Evolutionary conservation across 2,113 vertebrate species (phyloP), one percentile per base, ranked within the genome.

Genomic region (Xerus inauris): DNA sequence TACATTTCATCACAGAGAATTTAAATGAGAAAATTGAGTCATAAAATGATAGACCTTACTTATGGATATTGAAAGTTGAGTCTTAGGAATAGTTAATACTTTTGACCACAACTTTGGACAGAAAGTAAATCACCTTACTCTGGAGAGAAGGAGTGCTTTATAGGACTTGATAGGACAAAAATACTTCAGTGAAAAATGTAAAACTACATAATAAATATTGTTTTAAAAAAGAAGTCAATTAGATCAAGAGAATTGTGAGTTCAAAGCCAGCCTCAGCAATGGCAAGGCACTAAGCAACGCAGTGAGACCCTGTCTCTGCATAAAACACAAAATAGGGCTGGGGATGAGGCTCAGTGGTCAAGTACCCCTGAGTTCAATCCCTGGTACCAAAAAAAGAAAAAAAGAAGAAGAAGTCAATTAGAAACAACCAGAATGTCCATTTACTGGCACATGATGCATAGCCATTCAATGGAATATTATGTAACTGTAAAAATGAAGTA

Each of bases 131-230:
- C 75, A 87, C 89, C 91, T 95, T 54, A 84, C 9, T 57, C 72
- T 71, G 12, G 24, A 17, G 65, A 59, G 13, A 62, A 19, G 62
- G 12, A 19, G 4, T 84, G 32, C 64, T 96, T 91, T 73, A 51
- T 77, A 72, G 67, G 47, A 5, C 2, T 75, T 92, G 28, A 87
- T 47, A 51, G 40, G 32, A 49, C 90, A 65, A 73, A 49, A 92
- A 28, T 38, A n/a, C n/a, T 84, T 94, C 67, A 77, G 71, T 96
- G 17, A 69, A 57, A 49, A 94, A 85, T 65, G 30, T 76, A 76
- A 89, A 95, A 62, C 38, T 28, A 49, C 19, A 11, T 83, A 89
- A 89, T 62, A 95, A 54, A 57, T 77, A 32, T 6, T 83, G 17
- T 76, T 95, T 94, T 69, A 64, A 64, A 95, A 89, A 86, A 64